phyloP scores from a whole-genome alignment of 2,797 vertebrate genomes.

The Mallotus villosus region DNA sequence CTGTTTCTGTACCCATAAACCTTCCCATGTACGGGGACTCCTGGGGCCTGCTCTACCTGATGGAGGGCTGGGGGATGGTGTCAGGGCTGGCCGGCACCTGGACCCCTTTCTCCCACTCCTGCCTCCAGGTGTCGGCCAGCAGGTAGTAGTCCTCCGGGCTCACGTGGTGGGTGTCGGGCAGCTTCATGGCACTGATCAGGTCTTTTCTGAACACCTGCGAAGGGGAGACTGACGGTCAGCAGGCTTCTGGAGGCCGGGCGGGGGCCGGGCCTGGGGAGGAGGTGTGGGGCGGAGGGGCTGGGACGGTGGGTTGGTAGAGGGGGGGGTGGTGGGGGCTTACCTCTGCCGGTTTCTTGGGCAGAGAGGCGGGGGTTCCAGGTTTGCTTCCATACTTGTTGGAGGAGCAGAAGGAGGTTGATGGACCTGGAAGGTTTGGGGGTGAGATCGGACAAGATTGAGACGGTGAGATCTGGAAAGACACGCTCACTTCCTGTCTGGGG shows the following conservation, averaged over 20 bases:
- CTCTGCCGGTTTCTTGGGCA: slow-evolving; percentile 94
- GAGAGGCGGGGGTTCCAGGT: slow-evolving; percentile 82
- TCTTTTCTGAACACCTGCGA: slow-evolving; percentile 97
- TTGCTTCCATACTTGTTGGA: slow-evolving; percentile 89
- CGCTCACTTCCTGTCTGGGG: not conserved
- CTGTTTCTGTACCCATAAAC: not conserved
- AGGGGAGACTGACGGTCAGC: too few relatives aligned
- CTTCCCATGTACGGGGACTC: not conserved
- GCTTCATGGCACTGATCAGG: slow-evolving; percentile 99
- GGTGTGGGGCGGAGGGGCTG: not conserved
- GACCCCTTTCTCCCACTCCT: slow-evolving; percentile 99
- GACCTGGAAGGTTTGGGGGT: slow-evolving; percentile 73
- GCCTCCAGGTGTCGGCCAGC: slow-evolving; percentile 93
- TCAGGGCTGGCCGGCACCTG: slow-evolving; percentile 94
- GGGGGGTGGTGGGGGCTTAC: slow-evolving; percentile 53
- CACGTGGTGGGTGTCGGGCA: slow-evolving; percentile 94
- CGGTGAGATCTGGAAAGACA: not conserved
- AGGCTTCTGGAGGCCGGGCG: too few relatives aligned
- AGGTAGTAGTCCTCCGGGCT: slow-evolving; percentile 91
- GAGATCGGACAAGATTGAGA: not conserved
- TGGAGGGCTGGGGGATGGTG: slow-evolving; percentile 86
- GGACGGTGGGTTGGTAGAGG: not conserved
- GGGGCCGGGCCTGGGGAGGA: not conserved
- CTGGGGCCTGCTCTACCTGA: slow-evolving; percentile 76
- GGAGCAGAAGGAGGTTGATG: slow-evolving; percentile 93